phyloP scores from a whole-genome alignment of 2,797 vertebrate species.

The Phrynocephalus guinanensis region DNA sequence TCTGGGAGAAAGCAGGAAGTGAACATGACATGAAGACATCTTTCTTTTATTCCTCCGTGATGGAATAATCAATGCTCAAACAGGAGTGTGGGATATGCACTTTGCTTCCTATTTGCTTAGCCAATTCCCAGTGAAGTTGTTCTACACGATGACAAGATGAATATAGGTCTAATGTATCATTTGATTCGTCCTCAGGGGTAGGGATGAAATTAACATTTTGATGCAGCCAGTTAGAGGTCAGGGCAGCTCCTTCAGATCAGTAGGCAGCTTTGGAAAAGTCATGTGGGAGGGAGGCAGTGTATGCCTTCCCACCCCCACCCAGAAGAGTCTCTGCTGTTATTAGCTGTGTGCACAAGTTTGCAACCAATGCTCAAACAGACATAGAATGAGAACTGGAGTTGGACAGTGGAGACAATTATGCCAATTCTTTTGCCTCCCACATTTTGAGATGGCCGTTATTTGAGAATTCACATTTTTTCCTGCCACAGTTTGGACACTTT shows the following conservation, averaged over 20 bases:
- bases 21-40: constrained; percentile 23
- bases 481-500: too few relatives aligned
- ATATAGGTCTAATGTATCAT: background rate
- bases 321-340: too few relatives aligned
- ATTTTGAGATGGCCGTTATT: too few relatives aligned
- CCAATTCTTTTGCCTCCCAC: too few relatives aligned
- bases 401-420: too few relatives aligned
- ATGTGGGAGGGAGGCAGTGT: too few relatives aligned
- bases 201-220: background rate
- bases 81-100: constrained; percentile 40
- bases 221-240: background rate
- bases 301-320: too few relatives aligned
- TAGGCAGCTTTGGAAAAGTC: background rate
- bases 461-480: too few relatives aligned
- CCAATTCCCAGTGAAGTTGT: background rate
- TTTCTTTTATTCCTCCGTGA: constrained; percentile 41
- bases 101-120: background rate
- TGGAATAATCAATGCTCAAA: constrained; percentile 61
- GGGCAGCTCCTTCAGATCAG: background rate
- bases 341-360: too few relatives aligned
- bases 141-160: background rate
- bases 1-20: constrained; percentile 49
- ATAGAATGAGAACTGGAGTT: too few relatives aligned
- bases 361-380: too few relatives aligned
- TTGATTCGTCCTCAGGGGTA: background rate